Conservation (phyloP, 2,113 vertebrate species). For the Oncorhynchus kisutch region DNA sequence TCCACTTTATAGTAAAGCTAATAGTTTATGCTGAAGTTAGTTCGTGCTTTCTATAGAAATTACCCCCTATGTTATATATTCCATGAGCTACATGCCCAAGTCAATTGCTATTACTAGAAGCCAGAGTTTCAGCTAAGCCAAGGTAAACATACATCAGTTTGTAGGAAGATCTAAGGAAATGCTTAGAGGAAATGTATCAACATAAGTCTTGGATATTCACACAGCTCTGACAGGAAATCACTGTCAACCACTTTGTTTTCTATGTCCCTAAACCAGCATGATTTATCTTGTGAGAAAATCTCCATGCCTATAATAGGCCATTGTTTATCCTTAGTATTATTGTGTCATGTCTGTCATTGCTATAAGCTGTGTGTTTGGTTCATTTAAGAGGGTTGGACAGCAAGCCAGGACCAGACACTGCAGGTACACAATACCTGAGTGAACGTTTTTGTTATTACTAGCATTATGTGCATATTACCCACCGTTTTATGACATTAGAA, state of each 20-base stretch:
- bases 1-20: background rate
- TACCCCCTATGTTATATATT: background rate
- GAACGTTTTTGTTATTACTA: conserved; percentile 11
- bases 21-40: too few species aligned
- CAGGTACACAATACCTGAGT: background rate
- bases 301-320: conserved; percentile 37
- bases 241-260: conserved; percentile 42
- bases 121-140: conserved; percentile 56
- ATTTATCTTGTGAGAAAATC: conserved; percentile 36
- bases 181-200: conserved; percentile 64
- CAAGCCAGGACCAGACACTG: conserved; percentile 1
- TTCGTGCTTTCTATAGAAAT: too few species aligned
- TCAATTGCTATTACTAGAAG: background rate
- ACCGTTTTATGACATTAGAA: background rate
- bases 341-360: background rate
- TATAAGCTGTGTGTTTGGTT: background rate
- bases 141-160: conserved; percentile 63
- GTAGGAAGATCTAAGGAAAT: conserved; percentile 64
- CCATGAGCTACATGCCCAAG: background rate
- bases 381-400: background rate
- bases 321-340: conserved; percentile 29
- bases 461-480: background rate
- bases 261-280: conserved; percentile 28
- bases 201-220: conserved; percentile 60
- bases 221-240: conserved; percentile 64